Evolutionary conservation across 1,140 invertebrate genomes (phyloP).

Genomic region (Stenopsyche tienmushanensis): DNA sequence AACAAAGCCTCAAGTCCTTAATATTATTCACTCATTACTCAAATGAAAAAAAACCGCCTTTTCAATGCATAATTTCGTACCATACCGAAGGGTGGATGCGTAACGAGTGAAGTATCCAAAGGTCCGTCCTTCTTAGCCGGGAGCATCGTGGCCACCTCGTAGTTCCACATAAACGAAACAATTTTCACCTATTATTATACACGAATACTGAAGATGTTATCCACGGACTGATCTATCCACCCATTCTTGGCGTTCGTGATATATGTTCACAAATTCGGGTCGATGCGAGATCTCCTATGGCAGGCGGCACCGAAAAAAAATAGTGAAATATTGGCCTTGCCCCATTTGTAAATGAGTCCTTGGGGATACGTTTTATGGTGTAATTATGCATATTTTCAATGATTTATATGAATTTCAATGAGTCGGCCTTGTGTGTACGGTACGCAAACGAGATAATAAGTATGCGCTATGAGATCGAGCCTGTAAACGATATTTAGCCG

Average conservation of each 20-base stretch:
- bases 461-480: too few species aligned
- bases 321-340: constrained; percentile 24
- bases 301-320: neutral
- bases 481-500: too few species aligned
- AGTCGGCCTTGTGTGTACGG: neutral
- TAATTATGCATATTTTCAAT: constrained; percentile 43
- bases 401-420: constrained; percentile 42
- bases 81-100: too few species aligned
- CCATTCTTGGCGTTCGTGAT: constrained; percentile 19
- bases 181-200: constrained; percentile 41
- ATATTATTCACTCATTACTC: too few species aligned
- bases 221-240: constrained; percentile 8
- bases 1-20: too few species aligned
- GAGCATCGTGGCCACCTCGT: constrained; percentile 27
- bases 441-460: constrained; percentile 8
- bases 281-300: constrained; percentile 10
- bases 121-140: neutral
- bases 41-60: too few species aligned
- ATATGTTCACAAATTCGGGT: constrained; percentile 33
- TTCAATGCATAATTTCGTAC: too few species aligned
- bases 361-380: constrained; percentile 39
- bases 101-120: too few species aligned
- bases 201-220: constrained; percentile 32
- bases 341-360: constrained; percentile 41
- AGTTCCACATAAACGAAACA: constrained; percentile 34